Evolutionary conservation across 2,888 invertebrate genomes (phyloP), one percentile per base, ranked within the genome.

Genomic region (Paralinhomoeus sp.): DNA sequence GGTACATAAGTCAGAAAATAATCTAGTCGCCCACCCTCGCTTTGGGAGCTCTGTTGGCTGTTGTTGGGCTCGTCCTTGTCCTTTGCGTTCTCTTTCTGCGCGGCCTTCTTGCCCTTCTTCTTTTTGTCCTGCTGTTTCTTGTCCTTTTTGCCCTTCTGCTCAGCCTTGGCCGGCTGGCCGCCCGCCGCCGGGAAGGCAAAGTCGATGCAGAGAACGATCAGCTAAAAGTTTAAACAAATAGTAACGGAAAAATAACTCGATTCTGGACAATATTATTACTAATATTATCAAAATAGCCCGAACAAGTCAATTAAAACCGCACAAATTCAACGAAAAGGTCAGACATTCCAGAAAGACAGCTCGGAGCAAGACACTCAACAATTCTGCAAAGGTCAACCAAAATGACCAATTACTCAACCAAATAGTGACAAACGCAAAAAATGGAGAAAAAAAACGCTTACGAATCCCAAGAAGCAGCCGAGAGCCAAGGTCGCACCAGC

Each of bases 381-480:
- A n/a, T n/a, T n/a, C n/a, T n/a, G n/a, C n/a, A n/a, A n/a, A n/a
- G n/a, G n/a, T n/a, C n/a, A n/a, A n/a, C n/a, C n/a, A n/a, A n/a
- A 27, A 27, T 27, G 27, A 27, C 35, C 35, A 35, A 12, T 35
- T 35, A 5, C 9, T 7, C 35, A 35, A 3, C 18, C 3, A 17
- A n/a, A 18, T 35, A 17, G 5, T 17, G 9, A 35, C 5, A n/a
- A 18, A 18, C 5, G 35, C 5, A 7, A 3, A 3, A 35, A 35
- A 12, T 5, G 3, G 7, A 9, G 3, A 5, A 40, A 21, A 34
- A 15, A 1, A 31, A 31, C 39, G 62, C 76, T 73, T 67, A 91
- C 78, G 72, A 93, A 67, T 55, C 93, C 93, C 13, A 91, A 71
- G 33, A 87, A 61, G 2, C 87, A 82, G 48, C 93, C 93, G 35